Conservation (phyloP, 1,140 invertebrate genomes). For the Eumaeus atala region DNA sequence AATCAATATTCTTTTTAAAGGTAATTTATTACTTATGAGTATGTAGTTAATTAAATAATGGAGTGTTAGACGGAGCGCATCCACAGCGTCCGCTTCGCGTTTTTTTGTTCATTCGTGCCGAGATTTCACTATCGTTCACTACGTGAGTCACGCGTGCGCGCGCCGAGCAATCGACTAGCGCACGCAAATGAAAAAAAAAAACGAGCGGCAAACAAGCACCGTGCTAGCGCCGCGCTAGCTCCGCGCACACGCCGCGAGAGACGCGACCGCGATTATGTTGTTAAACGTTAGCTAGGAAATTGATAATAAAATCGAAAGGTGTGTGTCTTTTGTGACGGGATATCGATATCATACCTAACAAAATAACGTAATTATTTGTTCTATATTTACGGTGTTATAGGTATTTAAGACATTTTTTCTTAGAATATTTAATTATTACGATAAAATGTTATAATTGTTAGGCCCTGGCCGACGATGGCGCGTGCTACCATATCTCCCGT, state of each 20-base stretch:
- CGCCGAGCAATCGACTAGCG: slow-evolving; percentile 20
- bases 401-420: slow-evolving; percentile 74
- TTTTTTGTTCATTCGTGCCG: slow-evolving; percentile 63
- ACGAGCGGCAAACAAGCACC: too few species aligned
- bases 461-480: slow-evolving; percentile 59
- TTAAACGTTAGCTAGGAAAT: slow-evolving; percentile 74
- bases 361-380: slow-evolving; percentile 74
- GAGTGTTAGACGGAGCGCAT: slow-evolving; percentile 63
- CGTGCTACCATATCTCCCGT: slow-evolving; percentile 43
- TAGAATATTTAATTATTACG: slow-evolving; percentile 73
- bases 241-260: slow-evolving; percentile 49
- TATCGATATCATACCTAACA: slow-evolving; percentile 73
- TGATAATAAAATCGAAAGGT: slow-evolving; percentile 72
- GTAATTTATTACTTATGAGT: slow-evolving; percentile 73
- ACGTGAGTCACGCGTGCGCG: slow-evolving; percentile 27
- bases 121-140: slow-evolving; percentile 60
- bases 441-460: slow-evolving; percentile 72
- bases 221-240: slow-evolving; percentile 30
- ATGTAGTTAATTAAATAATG: slow-evolving; percentile 72
- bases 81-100: slow-evolving; percentile 64
- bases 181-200: too few species aligned
- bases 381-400: slow-evolving; percentile 74
- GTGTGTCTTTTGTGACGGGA: slow-evolving; percentile 66
- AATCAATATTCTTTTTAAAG: slow-evolving; percentile 74
- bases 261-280: slow-evolving; percentile 69